Percentiles rank a stretch among this genome's conserved stretches.
These are phyloP conservation scores for Orientallactaga bullata DNA, from an alignment of 2,113 vertebrate genomes.

Conservation along the genomic window DNA sequence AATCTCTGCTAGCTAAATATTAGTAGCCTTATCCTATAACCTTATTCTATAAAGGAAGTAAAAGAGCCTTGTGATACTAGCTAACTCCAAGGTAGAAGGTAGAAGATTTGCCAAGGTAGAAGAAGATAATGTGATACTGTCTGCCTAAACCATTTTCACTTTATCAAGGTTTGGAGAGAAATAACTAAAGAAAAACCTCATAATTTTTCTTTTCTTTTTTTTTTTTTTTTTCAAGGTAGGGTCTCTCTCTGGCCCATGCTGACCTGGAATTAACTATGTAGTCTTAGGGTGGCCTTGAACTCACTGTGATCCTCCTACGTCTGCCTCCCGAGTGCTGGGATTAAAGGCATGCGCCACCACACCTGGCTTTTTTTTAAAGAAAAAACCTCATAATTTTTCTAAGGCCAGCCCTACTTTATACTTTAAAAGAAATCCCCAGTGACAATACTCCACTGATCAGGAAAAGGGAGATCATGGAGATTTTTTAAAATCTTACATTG, in stretches of 20 bases:
- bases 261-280: too few species aligned
- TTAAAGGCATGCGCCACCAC: too few species aligned
- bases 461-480: neutral
- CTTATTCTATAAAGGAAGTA: neutral
- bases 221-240: too few species aligned
- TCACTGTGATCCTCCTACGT: too few species aligned
- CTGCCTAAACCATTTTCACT: neutral
- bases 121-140: neutral
- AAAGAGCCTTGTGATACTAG: neutral
- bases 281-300: too few species aligned
- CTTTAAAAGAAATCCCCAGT: neutral
- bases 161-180: neutral
- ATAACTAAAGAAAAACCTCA: neutral
- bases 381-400: neutral
- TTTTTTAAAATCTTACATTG: neutral
- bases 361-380: too few species aligned
- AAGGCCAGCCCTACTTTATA: neutral
- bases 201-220: slow-evolving; percentile 22
- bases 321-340: too few species aligned
- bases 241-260: too few species aligned
- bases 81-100: too few species aligned
- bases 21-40: neutral
- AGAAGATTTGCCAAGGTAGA: neutral
- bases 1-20: neutral
- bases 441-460: neutral